phyloP scores from a whole-genome alignment of 37 sponge, comb jelly and placozoan species.

The Eunapius fragilis region DNA sequence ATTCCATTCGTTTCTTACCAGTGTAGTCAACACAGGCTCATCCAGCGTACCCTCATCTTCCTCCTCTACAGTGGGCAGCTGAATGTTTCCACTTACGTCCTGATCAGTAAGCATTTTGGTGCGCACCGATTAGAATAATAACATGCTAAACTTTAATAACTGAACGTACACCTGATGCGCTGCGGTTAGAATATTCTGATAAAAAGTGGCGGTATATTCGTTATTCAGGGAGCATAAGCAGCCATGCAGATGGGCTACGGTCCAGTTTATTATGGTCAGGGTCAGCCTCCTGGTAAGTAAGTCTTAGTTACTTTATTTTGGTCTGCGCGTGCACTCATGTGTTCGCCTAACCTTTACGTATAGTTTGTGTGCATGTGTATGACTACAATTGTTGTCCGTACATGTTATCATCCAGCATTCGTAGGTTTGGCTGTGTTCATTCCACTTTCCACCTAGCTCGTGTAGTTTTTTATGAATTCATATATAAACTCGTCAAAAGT shows the following conservation, averaged over 20 bases:
- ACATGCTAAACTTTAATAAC: not conserved
- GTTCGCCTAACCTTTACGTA: not conserved
- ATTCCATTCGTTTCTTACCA: slow-evolving; percentile 53
- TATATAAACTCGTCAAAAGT: too few species aligned
- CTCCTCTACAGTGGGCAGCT: slow-evolving; percentile 16
- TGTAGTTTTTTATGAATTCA: too few species aligned
- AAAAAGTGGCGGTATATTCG: not conserved
- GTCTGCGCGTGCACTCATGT: not conserved
- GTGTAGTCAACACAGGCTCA: slow-evolving; percentile 77
- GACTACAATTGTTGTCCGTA: too few species aligned
- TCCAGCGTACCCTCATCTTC: slow-evolving; percentile 72
- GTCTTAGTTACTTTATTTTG: too few species aligned
- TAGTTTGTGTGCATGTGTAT: not conserved
- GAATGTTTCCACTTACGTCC: not conserved
- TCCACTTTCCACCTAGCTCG: too few species aligned
- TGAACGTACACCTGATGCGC: not conserved
- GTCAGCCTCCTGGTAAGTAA: slow-evolving; percentile 31
- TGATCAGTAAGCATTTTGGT: not conserved
- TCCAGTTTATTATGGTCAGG: slow-evolving; percentile 53
- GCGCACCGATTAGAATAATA: not conserved
- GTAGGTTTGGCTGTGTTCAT: too few species aligned
- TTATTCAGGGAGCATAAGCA: not conserved
- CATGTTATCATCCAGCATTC: too few species aligned
- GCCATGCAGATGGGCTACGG: slow-evolving; percentile 18
- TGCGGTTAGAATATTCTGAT: not conserved